Evolutionary conservation across 92 coral and sea anemone genomes (phyloP).

Genomic region (Siderastrea radians): DNA sequence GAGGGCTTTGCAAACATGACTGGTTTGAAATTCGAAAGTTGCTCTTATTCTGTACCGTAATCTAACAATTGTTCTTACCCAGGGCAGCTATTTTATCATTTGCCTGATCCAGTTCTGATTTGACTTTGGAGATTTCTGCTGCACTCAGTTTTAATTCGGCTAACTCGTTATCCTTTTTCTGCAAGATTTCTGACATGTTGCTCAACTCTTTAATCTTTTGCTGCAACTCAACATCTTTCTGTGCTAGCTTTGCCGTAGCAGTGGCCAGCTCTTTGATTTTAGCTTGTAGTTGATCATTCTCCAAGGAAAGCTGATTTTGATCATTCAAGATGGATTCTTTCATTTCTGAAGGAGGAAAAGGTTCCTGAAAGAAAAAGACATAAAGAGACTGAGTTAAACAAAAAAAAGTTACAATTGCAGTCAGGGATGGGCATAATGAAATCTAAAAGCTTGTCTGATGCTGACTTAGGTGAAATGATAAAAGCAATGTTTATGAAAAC

Average conservation of each 20-base stretch:
- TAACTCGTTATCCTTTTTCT: slow-evolving; percentile 70
- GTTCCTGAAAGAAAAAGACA: slow-evolving; percentile 3
- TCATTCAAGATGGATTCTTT: slow-evolving; percentile 37
- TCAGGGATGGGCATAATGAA: no score
- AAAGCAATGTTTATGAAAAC: no score
- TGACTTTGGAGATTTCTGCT: slow-evolving; percentile 55
- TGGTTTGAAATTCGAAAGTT: no score
- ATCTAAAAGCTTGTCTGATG: no score
- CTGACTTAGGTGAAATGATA: no score
- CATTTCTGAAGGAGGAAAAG: not conserved
- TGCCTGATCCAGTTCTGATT: slow-evolving; percentile 72
- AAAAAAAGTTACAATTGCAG: not conserved
- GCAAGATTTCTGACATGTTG: slow-evolving; percentile 47
- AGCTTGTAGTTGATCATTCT: slow-evolving; percentile 17
- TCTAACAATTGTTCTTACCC: slow-evolving; percentile 52
- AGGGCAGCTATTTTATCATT: slow-evolving; percentile 60
- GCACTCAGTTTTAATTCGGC: slow-evolving; percentile 53
- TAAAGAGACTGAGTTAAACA: not conserved
- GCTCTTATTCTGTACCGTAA: not conserved
- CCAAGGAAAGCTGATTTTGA: not conserved
- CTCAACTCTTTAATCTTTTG: slow-evolving; percentile 68
- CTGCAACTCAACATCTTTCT: slow-evolving; percentile 69
- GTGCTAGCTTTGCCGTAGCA: not conserved
- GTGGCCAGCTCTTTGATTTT: slow-evolving; percentile 43
- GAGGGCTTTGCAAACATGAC: no score